Conservation (phyloP, 2,797 vertebrate genomes). For the Cuniculus paca region DNA sequence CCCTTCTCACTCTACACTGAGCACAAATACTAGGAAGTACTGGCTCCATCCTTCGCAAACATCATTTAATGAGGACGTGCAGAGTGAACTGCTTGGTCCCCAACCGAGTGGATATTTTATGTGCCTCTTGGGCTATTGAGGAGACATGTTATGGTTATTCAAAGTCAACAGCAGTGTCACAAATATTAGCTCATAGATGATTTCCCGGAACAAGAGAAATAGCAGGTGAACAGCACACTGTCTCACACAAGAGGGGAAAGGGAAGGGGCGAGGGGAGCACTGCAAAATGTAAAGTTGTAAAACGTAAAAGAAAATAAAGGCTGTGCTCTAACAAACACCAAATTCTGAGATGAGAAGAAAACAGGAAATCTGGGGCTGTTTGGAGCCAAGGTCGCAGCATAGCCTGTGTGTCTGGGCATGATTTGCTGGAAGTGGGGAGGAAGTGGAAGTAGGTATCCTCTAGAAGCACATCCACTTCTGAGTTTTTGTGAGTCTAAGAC, state of each 20-base stretch:
- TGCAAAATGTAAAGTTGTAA: background rate
- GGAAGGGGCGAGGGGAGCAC: too few relatives aligned
- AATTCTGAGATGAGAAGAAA: background rate
- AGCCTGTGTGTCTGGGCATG: background rate
- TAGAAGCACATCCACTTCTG: background rate
- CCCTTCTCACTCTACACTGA: background rate
- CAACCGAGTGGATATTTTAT: background rate
- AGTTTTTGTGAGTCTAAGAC: background rate
- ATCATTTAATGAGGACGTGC: constrained; percentile 16
- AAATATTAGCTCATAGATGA: constrained; percentile 53
- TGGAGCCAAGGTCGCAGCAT: background rate
- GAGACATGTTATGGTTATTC: background rate
- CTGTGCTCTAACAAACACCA: background rate
- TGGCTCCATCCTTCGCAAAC: background rate
- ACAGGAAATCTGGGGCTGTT: background rate
- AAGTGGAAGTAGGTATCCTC: background rate
- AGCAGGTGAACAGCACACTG: background rate
- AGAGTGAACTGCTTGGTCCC: constrained; percentile 57
- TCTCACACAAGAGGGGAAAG: background rate
- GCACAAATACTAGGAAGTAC: background rate
- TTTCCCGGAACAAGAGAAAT: background rate
- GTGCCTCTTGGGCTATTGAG: background rate
- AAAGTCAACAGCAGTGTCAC: constrained; percentile 23
- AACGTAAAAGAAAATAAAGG: background rate
- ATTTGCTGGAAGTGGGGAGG: background rate